phyloP scores from a whole-genome alignment of 2,113 vertebrate genomes.

The Micromys minutus region DNA sequence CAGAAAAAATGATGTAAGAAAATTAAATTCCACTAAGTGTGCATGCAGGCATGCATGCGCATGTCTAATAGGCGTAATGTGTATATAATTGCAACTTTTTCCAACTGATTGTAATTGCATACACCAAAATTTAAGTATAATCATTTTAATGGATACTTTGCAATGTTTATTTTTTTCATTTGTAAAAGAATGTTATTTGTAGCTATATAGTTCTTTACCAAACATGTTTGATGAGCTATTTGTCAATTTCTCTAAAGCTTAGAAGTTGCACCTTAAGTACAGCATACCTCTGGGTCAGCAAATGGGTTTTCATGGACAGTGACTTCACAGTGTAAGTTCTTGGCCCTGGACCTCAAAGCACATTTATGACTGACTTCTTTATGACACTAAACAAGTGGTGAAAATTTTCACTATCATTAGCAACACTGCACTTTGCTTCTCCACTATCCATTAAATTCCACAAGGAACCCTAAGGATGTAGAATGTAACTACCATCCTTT shows the following conservation, averaged over 20 bases:
- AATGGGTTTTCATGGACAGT: neutral
- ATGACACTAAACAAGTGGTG: neutral
- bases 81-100: neutral
- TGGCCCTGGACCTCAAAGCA: neutral
- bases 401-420: no score
- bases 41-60: no score
- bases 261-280: no score
- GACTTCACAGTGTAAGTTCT: neutral
- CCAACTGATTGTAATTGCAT: neutral
- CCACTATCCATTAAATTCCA: neutral
- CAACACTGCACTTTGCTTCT: neutral
- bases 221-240: neutral
- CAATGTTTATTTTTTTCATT: neutral
- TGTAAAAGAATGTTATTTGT: slow-evolving; percentile 17
- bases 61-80: neutral
- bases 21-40: neutral
- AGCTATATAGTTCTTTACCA: slow-evolving; percentile 10
- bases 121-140: slow-evolving; percentile 8
- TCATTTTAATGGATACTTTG: neutral
- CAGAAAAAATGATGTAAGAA: neutral
- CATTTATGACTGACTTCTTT: neutral
- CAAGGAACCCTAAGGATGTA: neutral
- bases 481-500: neutral
- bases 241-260: neutral
- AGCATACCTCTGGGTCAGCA: no score